Evolutionary conservation across 1,140 invertebrate species (phyloP), one percentile per base, ranked within the genome.

Genomic region (Magallana gigas): DNA sequence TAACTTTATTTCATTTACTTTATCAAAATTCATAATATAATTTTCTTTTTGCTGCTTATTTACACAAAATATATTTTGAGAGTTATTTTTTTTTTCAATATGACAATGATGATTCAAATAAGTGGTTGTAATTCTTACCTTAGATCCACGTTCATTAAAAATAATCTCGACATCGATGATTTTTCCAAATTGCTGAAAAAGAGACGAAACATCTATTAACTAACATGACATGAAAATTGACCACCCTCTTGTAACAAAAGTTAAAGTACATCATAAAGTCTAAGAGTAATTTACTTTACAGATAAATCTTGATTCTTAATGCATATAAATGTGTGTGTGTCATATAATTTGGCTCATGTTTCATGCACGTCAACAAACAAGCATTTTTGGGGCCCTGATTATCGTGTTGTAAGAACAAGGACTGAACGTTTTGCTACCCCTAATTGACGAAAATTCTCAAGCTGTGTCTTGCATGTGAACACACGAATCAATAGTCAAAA

Each of bases 121-220:
- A n/a, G 58, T 2, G 18, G 56, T n/a, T 76, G 57, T 11, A 85
- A 64, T 56, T 90, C 94, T 97, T 97, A 99, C 98, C 98, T 99
- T 99, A 92, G 98, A 99, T 94, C 99, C 99, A 92, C 99, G 96
- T 96, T 99, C 99, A 95, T 99, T 99, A 96, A 99, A 99, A 95
- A 99, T 99, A 93, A 99, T 99, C 97, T 99, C 99, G 95, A 99
- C 98, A 96, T 99, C 98, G 94, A 99, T 96, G 94, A 99, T 99
- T 94, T 97, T 97, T 92, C 99, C 99, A 96, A 98, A 99, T 97
- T 99, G 98, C 98, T 99, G 96, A 94, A 97, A 93, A 88, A 83
- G 89, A 90, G 91, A 14, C 84, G 83, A 59, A 90, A 84, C 68
- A 86, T 36, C 8, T 14, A 18, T 16, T 64, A 64, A 16, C 8